These are phyloP conservation scores for Anoplius nigerrimus DNA, from an alignment of 2,888 invertebrate species.

Conservation along the genomic window DNA sequence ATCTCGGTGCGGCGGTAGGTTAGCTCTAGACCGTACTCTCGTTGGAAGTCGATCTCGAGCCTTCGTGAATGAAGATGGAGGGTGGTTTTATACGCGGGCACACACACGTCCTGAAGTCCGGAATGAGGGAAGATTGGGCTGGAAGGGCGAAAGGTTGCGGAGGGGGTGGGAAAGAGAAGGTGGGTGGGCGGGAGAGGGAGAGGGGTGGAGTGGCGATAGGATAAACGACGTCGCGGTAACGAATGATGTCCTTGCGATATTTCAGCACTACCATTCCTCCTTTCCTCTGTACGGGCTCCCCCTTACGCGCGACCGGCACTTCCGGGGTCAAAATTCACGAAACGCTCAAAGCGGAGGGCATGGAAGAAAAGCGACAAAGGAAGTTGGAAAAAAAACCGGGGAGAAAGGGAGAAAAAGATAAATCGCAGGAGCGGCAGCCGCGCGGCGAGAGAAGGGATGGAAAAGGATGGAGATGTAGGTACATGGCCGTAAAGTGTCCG, in stretches of 20 bases:
- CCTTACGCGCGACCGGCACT: constrained; percentile 31
- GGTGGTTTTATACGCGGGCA: constrained; percentile 52
- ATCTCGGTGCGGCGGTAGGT: constrained; percentile 11
- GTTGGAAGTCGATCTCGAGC: constrained; percentile 5
- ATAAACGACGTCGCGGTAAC: constrained; percentile 54
- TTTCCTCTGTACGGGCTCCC: constrained; percentile 11
- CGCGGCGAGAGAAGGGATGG: not conserved
- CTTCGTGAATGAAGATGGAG: constrained; percentile 41
- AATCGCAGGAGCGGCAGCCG: constrained; percentile 9
- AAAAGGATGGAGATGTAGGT: not conserved
- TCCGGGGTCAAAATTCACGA: constrained; percentile 60
- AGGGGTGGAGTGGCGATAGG: constrained; percentile 43
- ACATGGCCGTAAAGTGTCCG: constrained; percentile 25
- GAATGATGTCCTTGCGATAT: constrained; percentile 63
- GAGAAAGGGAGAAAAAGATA: constrained; percentile 5
- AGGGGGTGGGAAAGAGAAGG: not conserved
- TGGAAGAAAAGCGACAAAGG: constrained; percentile 50
- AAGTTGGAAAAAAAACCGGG: constrained; percentile 18
- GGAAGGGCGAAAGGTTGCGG: not conserved
- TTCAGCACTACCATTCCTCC: constrained; percentile 43
- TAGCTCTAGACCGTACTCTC: constrained; percentile 6
- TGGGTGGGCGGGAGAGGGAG: not conserved
- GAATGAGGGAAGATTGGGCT: not conserved
- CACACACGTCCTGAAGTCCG: no score
- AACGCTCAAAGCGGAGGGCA: constrained; percentile 38